Base-by-base conservation (phyloP, 2,113 vertebrate species). In the Grammomys dolichurus region DNA sequence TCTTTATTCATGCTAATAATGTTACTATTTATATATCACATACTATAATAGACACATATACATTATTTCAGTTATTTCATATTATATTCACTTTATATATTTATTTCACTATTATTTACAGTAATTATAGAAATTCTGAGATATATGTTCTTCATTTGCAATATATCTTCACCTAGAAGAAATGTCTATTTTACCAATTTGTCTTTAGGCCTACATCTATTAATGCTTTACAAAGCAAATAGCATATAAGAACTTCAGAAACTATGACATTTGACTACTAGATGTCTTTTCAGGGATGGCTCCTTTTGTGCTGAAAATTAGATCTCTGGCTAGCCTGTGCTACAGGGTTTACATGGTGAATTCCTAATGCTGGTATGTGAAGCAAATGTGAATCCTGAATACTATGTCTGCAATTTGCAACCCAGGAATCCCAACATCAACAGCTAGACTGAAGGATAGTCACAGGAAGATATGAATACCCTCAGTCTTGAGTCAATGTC, bases 381-480 rank as follows among this genome's bases (percentile, higher is more conserved):
- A 95, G 85, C 95, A 95, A 93, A 97, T 81, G 72, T 81, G 90
- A 96, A 96, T 97, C 95, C 91, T 87, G 92, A 97, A 67, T 89
- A 95, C 80, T 20, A 28, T 73, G 56, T 80, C 86, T 91, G 75
- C 88, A 87, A 48, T 95, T 75, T 92, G 69, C 90, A 97, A 82
- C 80, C 80, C 80, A 60, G 77, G 76, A 97, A 31, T 78, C 90
- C 75, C 78, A 89, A 89, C 90, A 75, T 40, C 96, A 92, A 95
- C 88, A 95, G 92, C 94, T 91, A 90, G 81, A 95, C 87, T 95
- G 76, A 87, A 77, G 69, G 70, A 13, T 5, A 54, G 60, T 92
- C 87, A 19, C 16, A 63, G 92, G 86, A 91, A 72, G 65, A 90
- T 82, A n/a, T 77, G 73, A 58, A 88, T 93, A 31, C 46, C 60